Evolutionary conservation across 1,140 invertebrate genomes (phyloP), one percentile per base, ranked within the genome.

Genomic region (Brachystomella parvula): DNA sequence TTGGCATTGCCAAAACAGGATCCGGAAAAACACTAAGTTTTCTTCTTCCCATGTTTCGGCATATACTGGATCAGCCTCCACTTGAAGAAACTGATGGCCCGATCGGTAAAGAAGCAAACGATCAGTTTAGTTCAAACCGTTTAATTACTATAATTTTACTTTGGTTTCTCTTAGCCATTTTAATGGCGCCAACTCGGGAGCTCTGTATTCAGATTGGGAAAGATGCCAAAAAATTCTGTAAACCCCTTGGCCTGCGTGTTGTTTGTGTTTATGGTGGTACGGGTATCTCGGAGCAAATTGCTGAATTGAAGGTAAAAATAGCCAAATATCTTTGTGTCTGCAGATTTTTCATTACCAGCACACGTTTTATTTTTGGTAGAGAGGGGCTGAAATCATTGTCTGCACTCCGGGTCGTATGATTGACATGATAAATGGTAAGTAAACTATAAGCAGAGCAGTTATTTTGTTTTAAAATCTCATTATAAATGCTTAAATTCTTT

Each of bases 351-450:
- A n/a, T 61, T 39, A 6, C 19, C 3, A 29, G 28, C 56, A 62
- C 2, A 35, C 17, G 47, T 67, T 67, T 39, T 44, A 44, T 64
- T 1, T n/a, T 26, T 70, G 49, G 19, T 61, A 71, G 78, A 83
- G 95, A 58, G 96, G 96, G 21, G 92, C 95, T 0, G 96, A 99
- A 80, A 96, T 99, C 65, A 96, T 99, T 67, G 96, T 99, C 0
- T 99, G 96, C 74, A 99, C 97, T 0, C 96, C 97, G 0, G 97
- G 97, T 0, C 83, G 97, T 69, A 99, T 99, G 96, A 99, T 99
- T 75, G 97, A 99, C 77, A 98, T 99, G 95, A 78, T 99, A 61
- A 53, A 53, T 26, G 49, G 49, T 53, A 53, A 53, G 35, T 39
- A 9, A 39, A 19, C 24, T 19, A 6, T 15, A 53, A n/a, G n/a